These are phyloP conservation scores for Ataeniobius toweri DNA, from an alignment of 2,797 vertebrate species.

Conservation along the genomic window DNA sequence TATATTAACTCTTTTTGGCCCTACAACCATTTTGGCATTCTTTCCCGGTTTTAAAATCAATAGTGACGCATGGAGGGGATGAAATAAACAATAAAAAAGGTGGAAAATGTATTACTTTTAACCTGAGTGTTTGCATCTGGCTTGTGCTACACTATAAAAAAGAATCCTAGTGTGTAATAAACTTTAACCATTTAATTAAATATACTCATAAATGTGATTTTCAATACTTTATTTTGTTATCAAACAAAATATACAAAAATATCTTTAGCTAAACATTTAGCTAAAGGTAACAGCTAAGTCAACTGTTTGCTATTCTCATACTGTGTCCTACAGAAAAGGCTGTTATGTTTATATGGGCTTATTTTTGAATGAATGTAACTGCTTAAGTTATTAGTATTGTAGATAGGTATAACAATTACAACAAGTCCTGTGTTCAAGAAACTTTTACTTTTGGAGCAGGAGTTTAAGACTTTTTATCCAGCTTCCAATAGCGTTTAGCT, in stretches of 20 bases:
- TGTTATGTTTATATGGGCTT: neutral
- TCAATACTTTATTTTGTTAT: neutral
- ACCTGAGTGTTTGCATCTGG: conserved; percentile 49
- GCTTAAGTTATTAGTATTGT: neutral
- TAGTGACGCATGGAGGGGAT: conserved; percentile 3
- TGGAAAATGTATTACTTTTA: conserved; percentile 37
- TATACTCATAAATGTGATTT: neutral
- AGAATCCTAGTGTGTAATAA: neutral
- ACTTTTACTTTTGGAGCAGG: neutral
- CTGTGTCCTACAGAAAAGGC: neutral
- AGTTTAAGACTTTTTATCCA: too few relatives aligned
- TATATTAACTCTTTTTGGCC: neutral
- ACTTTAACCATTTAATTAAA: neutral
- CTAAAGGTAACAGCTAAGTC: neutral
- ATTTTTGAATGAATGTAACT: neutral
- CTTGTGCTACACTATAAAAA: conserved; percentile 15
- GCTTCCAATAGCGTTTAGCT: neutral
- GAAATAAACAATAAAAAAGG: neutral
- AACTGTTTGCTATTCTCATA: neutral
- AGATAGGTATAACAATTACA: neutral
- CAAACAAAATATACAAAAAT: too few relatives aligned
- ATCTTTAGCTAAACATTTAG: too few relatives aligned
- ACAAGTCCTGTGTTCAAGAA: neutral
- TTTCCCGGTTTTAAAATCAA: conserved; percentile 2
- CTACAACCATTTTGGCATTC: neutral